phyloP scores from a whole-genome alignment of 2,888 invertebrate genomes.

The Campoletis raptor region DNA sequence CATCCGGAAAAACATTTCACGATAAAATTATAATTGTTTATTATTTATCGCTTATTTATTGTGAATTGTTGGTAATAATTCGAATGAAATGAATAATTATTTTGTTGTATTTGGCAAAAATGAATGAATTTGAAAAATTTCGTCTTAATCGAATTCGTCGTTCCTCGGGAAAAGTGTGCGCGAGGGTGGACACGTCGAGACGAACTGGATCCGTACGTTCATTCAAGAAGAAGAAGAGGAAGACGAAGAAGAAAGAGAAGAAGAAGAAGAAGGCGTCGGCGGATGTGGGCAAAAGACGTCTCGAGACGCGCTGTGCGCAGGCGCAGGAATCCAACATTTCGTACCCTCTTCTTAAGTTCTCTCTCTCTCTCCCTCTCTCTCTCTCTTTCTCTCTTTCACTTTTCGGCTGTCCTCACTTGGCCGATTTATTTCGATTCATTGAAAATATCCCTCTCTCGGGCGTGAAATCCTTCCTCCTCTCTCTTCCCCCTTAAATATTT shows the following conservation, averaged over 20 bases:
- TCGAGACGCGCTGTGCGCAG: constrained; percentile 66
- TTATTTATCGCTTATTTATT: no score
- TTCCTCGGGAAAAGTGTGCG: constrained; percentile 69
- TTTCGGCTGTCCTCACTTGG: constrained; percentile 51
- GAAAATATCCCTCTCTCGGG: constrained; percentile 70
- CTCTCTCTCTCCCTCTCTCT: constrained; percentile 52
- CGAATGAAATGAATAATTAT: neutral
- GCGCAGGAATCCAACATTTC: constrained; percentile 71
- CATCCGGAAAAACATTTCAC: neutral
- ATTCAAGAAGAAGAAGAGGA: constrained; percentile 75
- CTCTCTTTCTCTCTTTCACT: constrained; percentile 59
- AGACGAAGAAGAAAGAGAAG: neutral
- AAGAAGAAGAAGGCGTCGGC: constrained; percentile 76
- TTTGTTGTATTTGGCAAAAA: neutral
- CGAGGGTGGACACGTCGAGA: constrained; percentile 78
- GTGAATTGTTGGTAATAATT: neutral
- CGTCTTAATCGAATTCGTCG: neutral
- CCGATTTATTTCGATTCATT: constrained; percentile 80
- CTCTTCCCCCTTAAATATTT: constrained; percentile 38
- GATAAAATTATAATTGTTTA: neutral
- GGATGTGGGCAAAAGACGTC: constrained; percentile 75
- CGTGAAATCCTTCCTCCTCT: constrained; percentile 21
- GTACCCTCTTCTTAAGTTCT: constrained; percentile 27
- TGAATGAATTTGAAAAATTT: neutral
- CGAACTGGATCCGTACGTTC: constrained; percentile 77